Evolutionary conservation across 2,888 invertebrate genomes (phyloP).

Genomic region (Thymelicus lineola): DNA sequence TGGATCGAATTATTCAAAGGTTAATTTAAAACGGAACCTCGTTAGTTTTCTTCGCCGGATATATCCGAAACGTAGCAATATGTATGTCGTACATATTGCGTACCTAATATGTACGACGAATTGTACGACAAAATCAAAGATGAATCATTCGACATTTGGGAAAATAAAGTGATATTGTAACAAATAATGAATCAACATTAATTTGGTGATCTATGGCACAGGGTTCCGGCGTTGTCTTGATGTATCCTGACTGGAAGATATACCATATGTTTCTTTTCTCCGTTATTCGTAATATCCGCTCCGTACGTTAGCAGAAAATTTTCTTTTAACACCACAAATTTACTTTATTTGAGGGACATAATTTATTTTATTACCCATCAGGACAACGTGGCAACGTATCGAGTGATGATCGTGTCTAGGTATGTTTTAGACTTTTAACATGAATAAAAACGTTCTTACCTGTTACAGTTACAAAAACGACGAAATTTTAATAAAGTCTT

Average conservation of each 20-base stretch:
- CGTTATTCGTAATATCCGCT: slow-evolving; percentile 1
- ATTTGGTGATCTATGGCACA: slow-evolving; percentile 1
- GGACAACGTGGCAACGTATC: no score
- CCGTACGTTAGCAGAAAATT: not conserved
- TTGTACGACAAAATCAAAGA: not conserved
- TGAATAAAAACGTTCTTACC: no score
- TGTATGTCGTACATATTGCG: no score
- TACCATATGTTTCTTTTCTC: not conserved
- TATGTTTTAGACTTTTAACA: no score
- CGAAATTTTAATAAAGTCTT: no score
- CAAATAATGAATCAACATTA: slow-evolving; percentile 8
- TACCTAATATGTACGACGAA: not conserved
- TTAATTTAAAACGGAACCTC: slow-evolving; percentile 23
- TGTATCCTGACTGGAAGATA: not conserved
- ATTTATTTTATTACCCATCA: no score
- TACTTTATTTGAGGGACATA: no score
- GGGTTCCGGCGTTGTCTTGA: not conserved
- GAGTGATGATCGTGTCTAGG: no score
- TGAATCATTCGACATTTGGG: slow-evolving; percentile 3
- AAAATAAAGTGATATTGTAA: slow-evolving; percentile 10
- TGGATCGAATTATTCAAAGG: slow-evolving; percentile 18
- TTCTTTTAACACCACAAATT: not conserved
- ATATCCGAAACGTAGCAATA: not conserved
- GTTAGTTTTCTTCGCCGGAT: not conserved
- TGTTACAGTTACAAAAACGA: no score